Evolutionary conservation across 2,888 invertebrate genomes (phyloP).

Genomic region (Allacma fusca): DNA sequence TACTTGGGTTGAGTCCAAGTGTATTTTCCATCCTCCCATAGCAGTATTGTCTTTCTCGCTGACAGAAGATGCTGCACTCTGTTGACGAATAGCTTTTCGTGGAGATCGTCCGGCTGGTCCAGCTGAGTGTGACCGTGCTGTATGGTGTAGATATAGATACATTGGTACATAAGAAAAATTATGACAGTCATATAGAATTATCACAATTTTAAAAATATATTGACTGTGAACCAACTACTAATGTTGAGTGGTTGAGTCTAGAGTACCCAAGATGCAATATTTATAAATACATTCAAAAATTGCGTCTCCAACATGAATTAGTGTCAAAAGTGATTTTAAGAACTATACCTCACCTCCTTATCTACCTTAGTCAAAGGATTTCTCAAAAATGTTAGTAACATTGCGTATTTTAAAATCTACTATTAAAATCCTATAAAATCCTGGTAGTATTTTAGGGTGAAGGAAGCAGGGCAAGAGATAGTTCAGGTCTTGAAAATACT

Average conservation of each 20-base stretch:
- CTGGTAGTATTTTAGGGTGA: no score
- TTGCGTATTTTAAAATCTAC: no score
- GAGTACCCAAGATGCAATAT: no score
- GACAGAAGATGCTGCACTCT: conserved; percentile 56
- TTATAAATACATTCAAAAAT: background rate
- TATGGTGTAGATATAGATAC: background rate
- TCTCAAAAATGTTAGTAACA: background rate
- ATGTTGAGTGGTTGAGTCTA: no score
- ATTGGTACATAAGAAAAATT: no score
- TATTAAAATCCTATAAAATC: no score
- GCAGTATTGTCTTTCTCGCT: conserved; percentile 62
- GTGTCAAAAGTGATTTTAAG: no score
- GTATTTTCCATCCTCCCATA: conserved; percentile 61
- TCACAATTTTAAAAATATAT: no score
- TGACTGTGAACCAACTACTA: no score
- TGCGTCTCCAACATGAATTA: no score
- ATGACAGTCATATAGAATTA: background rate
- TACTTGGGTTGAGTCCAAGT: conserved; percentile 58
- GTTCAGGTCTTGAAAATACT: no score
- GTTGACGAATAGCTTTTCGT: conserved; percentile 58
- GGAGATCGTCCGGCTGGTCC: conserved; percentile 68
- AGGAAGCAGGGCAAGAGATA: no score
- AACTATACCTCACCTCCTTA: background rate
- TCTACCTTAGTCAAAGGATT: background rate
- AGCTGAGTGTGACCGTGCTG: conserved; percentile 75